Conservation (phyloP, 2,113 vertebrate species). For the Myodes glareolus region DNA sequence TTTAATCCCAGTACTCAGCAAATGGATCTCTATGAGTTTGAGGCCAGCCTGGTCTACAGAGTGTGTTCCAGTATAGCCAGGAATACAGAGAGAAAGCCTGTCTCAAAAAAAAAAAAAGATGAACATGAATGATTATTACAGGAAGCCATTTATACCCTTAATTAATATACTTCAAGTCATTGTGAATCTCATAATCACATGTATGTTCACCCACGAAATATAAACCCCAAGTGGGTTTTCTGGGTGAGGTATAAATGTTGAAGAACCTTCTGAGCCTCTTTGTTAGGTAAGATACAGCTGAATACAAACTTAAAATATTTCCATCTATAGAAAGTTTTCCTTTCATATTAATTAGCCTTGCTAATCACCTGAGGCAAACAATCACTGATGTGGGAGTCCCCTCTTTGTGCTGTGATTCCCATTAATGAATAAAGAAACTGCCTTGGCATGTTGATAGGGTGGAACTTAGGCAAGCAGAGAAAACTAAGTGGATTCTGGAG, state of each 20-base stretch:
- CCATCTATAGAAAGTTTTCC: background rate
- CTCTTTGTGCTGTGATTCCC: too few species aligned
- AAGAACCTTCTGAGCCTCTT: background rate
- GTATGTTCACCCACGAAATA: conserved; percentile 34
- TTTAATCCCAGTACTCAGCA: background rate
- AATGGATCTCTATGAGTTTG: too few species aligned
- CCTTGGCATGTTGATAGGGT: too few species aligned
- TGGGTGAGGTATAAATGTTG: background rate
- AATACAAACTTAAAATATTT: background rate
- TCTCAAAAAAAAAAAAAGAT: background rate
- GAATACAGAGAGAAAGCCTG: background rate
- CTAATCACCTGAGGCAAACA: background rate
- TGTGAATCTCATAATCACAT: background rate
- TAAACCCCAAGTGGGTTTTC: background rate
- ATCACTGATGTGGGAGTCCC: background rate
- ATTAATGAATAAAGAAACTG: too few species aligned
- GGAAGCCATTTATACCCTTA: conserved; percentile 23
- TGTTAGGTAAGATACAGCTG: conserved; percentile 2
- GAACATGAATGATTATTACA: background rate
- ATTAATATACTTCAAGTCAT: conserved; percentile 12
- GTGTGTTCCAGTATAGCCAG: background rate
- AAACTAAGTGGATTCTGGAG: too few species aligned
- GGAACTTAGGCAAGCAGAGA: too few species aligned
- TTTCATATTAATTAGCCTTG: background rate
- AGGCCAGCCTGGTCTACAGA: background rate